Percentiles rank a stretch among this genome's conserved stretches.
Evolutionary conservation across 1,140 invertebrate species (phyloP).

Genomic region (Drosophila navojoa): DNA sequence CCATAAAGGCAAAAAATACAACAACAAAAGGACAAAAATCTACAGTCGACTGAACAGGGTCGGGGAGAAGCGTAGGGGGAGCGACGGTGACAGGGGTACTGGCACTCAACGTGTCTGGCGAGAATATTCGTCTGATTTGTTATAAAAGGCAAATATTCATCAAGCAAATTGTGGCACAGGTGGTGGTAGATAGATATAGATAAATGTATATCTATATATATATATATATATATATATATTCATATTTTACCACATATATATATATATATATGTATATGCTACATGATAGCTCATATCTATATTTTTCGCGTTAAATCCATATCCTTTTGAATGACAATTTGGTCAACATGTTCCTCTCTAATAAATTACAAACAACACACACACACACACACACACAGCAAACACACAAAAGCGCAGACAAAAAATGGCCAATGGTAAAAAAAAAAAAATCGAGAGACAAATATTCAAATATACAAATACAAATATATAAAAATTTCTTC

Average conservation of each 20-base stretch:
- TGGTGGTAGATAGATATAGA: slow-evolving; percentile 13
- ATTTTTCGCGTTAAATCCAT: slow-evolving; percentile 51
- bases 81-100: not conserved
- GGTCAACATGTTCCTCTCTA: slow-evolving; percentile 80
- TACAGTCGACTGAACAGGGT: slow-evolving; percentile 8
- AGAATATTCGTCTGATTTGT: slow-evolving; percentile 65
- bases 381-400: slow-evolving; percentile 17
- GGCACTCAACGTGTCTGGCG: slow-evolving; percentile 44
- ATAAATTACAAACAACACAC: slow-evolving; percentile 75
- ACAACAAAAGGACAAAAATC: slow-evolving; percentile 15
- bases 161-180: slow-evolving; percentile 63
- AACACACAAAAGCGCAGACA: slow-evolving; percentile 63
- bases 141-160: slow-evolving; percentile 78
- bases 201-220: slow-evolving; percentile 35
- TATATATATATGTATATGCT: slow-evolving; percentile 30
- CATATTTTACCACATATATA: too few relatives aligned
- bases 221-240: slow-evolving; percentile 40
- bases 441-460: slow-evolving; percentile 5
- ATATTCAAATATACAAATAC: slow-evolving; percentile 22
- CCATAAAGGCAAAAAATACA: slow-evolving; percentile 30
- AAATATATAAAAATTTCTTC: slow-evolving; percentile 28
- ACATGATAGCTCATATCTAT: slow-evolving; percentile 64
- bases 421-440: slow-evolving; percentile 59
- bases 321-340: slow-evolving; percentile 81
- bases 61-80: not conserved